phyloP scores from a whole-genome alignment of 2,113 vertebrate species.

The Raja brachyura region DNA sequence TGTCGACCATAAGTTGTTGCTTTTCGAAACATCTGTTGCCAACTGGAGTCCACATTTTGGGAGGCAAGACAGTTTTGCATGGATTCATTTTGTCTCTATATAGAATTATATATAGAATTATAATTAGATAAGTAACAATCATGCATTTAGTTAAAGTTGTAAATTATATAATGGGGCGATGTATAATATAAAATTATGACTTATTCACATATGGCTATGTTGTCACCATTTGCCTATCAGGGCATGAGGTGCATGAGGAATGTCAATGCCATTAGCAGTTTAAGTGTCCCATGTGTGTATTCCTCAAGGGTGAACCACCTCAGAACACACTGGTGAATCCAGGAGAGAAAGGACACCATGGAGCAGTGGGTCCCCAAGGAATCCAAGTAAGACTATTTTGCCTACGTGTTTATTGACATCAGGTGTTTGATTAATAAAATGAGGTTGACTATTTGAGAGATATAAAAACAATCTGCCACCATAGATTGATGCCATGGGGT shows the following conservation, averaged over 20 bases:
- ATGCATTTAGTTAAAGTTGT: too few species aligned
- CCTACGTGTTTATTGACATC: background rate
- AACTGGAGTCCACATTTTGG: background rate
- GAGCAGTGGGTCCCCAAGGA: background rate
- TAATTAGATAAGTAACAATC: too few species aligned
- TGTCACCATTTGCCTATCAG: background rate
- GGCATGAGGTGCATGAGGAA: background rate
- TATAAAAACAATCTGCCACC: background rate
- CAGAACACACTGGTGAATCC: background rate
- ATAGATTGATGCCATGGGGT: background rate
- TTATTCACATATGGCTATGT: background rate
- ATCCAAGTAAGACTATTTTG: background rate
- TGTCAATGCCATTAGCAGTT: background rate
- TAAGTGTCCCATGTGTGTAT: background rate
- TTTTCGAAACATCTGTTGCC: background rate
- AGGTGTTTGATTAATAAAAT: background rate
- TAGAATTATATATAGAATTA: too few species aligned
- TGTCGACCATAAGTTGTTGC: background rate
- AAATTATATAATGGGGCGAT: too few species aligned
- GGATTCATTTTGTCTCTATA: too few species aligned
- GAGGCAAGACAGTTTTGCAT: background rate
- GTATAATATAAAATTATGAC: too few species aligned
- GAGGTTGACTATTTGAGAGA: background rate
- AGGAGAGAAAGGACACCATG: background rate
- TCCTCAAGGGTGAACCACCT: slow-evolving; percentile 10